Conservation (phyloP, 2,797 vertebrate genomes). For the Chrysocyon brachyurus region DNA sequence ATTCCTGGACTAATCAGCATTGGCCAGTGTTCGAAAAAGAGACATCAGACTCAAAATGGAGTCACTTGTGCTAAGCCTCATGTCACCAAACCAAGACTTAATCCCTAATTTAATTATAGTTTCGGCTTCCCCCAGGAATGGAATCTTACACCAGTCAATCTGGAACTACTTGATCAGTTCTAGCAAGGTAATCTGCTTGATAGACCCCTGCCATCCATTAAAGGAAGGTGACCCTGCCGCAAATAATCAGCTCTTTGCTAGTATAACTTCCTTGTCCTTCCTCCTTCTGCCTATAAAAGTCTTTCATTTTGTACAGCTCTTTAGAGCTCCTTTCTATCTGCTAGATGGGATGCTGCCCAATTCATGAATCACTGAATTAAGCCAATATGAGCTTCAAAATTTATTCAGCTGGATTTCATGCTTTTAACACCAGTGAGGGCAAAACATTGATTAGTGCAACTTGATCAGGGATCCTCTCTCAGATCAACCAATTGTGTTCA, state of each 20-base stretch:
- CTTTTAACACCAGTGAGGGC: not conserved
- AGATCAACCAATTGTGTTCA: not conserved
- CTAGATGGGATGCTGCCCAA: not conserved
- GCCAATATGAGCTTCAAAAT: not conserved
- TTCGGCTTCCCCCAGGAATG: not conserved
- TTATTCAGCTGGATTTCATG: not conserved
- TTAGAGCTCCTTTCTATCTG: not conserved
- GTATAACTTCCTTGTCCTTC: not conserved
- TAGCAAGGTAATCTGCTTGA: not conserved
- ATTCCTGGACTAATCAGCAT: not conserved
- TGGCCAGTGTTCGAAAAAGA: not conserved
- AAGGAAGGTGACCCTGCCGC: not conserved
- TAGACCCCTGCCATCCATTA: not conserved
- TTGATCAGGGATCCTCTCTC: not conserved
- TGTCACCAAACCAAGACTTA: not conserved
- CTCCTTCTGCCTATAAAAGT: not conserved
- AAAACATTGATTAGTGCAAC: not conserved
- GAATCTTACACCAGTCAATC: not conserved
- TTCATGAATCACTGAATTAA: not conserved
- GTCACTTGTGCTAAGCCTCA: not conserved
- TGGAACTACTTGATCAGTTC: not conserved
- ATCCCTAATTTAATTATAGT: not conserved
- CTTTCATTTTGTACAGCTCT: not conserved
- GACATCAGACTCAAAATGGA: not conserved
- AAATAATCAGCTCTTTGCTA: not conserved